Evolutionary conservation across 2,797 vertebrate species (phyloP).

Genomic region (Acrossocheilus wenchowensis): DNA sequence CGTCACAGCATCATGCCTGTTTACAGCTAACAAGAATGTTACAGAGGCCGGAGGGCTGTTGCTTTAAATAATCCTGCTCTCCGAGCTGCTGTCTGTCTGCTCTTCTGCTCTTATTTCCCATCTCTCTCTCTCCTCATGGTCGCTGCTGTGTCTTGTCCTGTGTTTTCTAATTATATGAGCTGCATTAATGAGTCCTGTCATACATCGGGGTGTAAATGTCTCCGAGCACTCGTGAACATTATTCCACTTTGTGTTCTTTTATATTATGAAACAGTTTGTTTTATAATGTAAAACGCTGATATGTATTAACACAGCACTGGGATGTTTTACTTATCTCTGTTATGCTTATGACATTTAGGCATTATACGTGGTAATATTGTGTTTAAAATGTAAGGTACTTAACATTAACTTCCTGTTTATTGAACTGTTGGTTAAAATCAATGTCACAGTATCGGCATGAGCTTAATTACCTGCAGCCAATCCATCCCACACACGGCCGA

Average conservation of each 20-base stretch:
- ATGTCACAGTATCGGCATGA: background rate
- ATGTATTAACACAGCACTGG: background rate
- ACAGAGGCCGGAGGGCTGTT: background rate
- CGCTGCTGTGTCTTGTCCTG: too few relatives aligned
- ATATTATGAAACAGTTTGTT: background rate
- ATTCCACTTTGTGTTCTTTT: too few relatives aligned
- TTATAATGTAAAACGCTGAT: background rate
- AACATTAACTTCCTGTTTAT: background rate
- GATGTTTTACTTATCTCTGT: background rate
- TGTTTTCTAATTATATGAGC: background rate
- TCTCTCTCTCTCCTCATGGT: background rate
- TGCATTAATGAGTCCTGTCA: background rate
- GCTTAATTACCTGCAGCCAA: background rate
- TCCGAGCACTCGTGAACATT: background rate
- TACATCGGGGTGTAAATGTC: background rate
- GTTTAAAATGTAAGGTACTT: too few relatives aligned
- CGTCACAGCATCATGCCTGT: conserved; percentile 18
- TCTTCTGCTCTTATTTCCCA: background rate
- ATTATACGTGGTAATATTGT: background rate
- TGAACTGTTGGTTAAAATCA: conserved; percentile 2
- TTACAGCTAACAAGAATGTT: conserved; percentile 13
- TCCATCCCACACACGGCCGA: background rate
- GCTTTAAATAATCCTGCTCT: conserved; percentile 26
- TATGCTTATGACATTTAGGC: background rate
- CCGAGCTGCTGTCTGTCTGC: background rate